Percentiles rank a stretch among this genome's conserved stretches.
Conservation (phyloP, 1,140 invertebrate genomes). For the Elymnias hypermnestra region DNA sequence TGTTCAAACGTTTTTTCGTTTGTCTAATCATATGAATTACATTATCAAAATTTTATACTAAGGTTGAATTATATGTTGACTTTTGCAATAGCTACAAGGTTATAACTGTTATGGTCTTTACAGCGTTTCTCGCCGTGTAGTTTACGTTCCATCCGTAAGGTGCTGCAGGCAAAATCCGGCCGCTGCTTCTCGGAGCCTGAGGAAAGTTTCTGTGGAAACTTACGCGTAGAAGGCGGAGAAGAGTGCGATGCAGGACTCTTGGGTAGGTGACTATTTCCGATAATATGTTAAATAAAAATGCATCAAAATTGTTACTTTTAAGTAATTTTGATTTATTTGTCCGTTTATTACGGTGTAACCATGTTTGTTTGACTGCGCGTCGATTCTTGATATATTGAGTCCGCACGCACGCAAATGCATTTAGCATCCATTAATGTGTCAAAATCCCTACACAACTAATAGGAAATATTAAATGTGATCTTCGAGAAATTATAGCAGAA, state of each 20-base stretch:
- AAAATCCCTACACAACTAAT: not conserved
- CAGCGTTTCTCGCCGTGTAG: conserved; percentile 97
- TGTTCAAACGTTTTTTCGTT: too few relatives aligned
- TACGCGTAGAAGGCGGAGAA: conserved; percentile 94
- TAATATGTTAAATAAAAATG: not conserved
- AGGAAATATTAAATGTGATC: too few relatives aligned
- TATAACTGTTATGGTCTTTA: conserved; percentile 28
- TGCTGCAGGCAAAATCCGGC: conserved; percentile 92
- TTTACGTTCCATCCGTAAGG: conserved; percentile 92
- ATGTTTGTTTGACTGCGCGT: too few relatives aligned
- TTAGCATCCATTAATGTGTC: not conserved
- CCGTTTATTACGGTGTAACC: too few relatives aligned
- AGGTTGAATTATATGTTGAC: too few relatives aligned
- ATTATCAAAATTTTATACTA: too few relatives aligned
- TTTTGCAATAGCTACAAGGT: not conserved
- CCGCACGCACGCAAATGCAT: too few relatives aligned
- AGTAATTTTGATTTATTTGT: too few relatives aligned
- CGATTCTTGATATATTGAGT: too few relatives aligned
- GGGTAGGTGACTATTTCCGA: conserved; percentile 49
- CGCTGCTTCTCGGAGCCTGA: conserved; percentile 95
- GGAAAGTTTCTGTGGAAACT: conserved; percentile 96
- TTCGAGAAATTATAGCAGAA: too few relatives aligned
- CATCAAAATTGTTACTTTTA: too few relatives aligned
- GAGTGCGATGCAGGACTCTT: conserved; percentile 96
- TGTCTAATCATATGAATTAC: too few relatives aligned